Evolutionary conservation across 2,797 vertebrate species (phyloP).

Genomic region (Scleropages formosus): DNA sequence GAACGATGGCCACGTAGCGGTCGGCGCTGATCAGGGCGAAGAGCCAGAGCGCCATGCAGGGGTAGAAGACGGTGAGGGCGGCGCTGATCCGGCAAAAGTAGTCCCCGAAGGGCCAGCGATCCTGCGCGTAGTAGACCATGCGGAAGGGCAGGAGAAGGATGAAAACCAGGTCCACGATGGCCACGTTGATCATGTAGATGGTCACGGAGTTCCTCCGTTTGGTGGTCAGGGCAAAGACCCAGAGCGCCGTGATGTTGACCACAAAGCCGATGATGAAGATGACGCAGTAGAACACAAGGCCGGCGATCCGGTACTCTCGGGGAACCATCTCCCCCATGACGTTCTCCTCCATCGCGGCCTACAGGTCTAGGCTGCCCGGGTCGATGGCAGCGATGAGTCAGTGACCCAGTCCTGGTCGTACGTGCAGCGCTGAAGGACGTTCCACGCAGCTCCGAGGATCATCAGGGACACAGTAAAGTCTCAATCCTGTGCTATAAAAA

Average conservation of each 20-base stretch:
- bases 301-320: slow-evolving; percentile 73
- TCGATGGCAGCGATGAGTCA: too few relatives aligned
- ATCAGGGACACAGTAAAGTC: too few relatives aligned
- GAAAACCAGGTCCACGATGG: slow-evolving; percentile 84
- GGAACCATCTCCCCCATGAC: slow-evolving; percentile 53
- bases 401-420: neutral
- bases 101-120: slow-evolving; percentile 86
- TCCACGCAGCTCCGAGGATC: too few relatives aligned
- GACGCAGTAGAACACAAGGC: slow-evolving; percentile 83
- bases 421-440: neutral
- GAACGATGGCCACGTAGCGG: slow-evolving; percentile 93
- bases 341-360: too few relatives aligned
- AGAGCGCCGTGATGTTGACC: slow-evolving; percentile 87
- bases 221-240: slow-evolving; percentile 94
- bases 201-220: slow-evolving; percentile 91
- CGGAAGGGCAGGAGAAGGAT: slow-evolving; percentile 84
- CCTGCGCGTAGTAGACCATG: slow-evolving; percentile 78
- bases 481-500: too few relatives aligned
- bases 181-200: slow-evolving; percentile 95
- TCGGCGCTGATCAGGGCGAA: slow-evolving; percentile 90
- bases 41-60: slow-evolving; percentile 91
- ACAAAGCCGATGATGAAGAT: slow-evolving; percentile 78
- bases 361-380: too few relatives aligned
- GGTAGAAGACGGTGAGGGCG: slow-evolving; percentile 87
- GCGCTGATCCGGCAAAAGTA: slow-evolving; percentile 79